Conservation (phyloP, 2,113 vertebrate species). For the Upupa epops region DNA sequence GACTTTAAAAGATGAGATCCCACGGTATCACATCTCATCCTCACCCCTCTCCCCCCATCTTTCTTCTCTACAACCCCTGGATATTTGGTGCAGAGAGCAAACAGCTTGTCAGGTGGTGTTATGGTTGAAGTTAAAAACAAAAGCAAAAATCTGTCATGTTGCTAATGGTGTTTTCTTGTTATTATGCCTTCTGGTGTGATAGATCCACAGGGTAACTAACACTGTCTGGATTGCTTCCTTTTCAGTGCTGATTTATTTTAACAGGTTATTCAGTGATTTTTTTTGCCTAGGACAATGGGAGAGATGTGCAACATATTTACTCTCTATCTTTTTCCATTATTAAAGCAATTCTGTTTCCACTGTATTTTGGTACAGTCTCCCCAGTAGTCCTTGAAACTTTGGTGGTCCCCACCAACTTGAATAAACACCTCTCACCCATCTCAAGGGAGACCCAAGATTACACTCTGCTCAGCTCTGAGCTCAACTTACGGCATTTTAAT, state of each 20-base stretch:
- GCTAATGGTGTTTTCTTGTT: conserved; percentile 57
- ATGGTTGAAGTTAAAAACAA: conserved; percentile 29
- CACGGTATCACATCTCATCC: background rate
- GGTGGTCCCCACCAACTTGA: background rate
- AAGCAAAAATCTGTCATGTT: conserved; percentile 28
- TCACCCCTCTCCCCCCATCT: background rate
- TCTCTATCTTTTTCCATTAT: background rate
- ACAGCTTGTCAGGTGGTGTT: conserved; percentile 44
- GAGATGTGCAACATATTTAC: background rate
- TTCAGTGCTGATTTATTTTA: conserved; percentile 49
- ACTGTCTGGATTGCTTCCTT: conserved; percentile 22
- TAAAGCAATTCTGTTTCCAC: background rate
- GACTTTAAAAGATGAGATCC: conserved; percentile 27
- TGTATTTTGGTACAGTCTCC: background rate
- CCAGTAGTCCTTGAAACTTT: background rate
- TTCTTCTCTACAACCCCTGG: conserved; percentile 10
- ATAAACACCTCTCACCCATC: background rate
- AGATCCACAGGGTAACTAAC: conserved; percentile 60
- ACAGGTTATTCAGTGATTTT: conserved; percentile 45
- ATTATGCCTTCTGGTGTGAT: conserved; percentile 14
- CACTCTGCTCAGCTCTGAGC: background rate
- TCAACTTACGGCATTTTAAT: background rate
- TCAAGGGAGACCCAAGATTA: background rate
- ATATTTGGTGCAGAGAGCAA: conserved; percentile 36
- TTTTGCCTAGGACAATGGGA: conserved; percentile 18